Evolutionary conservation across 2,113 vertebrate genomes (phyloP), one percentile per base, ranked within the genome.

Genomic region (Garra rufa): DNA sequence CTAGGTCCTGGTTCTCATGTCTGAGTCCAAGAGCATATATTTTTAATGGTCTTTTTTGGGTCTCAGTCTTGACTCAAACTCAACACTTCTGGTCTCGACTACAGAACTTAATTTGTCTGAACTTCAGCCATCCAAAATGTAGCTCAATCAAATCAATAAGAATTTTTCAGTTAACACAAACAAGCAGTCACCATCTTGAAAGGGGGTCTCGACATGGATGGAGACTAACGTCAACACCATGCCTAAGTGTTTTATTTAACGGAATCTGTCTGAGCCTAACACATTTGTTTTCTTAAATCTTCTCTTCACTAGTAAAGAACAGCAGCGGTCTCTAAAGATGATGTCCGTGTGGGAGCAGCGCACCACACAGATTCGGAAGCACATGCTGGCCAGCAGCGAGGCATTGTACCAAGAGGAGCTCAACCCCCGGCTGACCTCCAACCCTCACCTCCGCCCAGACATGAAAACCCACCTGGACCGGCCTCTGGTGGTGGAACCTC

Each of bases 321-420:
- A 97, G 93, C 96, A 97, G 89, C 97, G 94, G 83, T 94, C 97
- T 0, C 86, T 95, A 90, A 98, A 98, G 91, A 93, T 95, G 1
- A 97, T 96, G 91, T 98, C 97, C 0, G 95, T 99, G 19, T 99
- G 98, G 98, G 98, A 99, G 90, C 97, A 98, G 92, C 95, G 96
- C 83, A 95, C 97, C 87, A 96, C 94, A 65, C 96, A 98, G 93
- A 94, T 99, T 81, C 94, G 97, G 44, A 95, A 95, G 87, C 96
- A 98, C 92, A 98, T 96, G 87, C 94, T 91, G 5, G 94, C 97
- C 3, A 99, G 97, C 93, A 96, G 96, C 0, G 97, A 99, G 91
- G 96, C 96, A 0, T 93, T 99, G 24, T 98, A 98, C 24, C 95
- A 96, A 0, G 97, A 98, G 89, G 97, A 97, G 80, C 92, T 95